Evolutionary conservation across 2,888 invertebrate species (phyloP), one percentile per base, ranked within the genome.

Genomic region (Eumerus sabulonum): DNA sequence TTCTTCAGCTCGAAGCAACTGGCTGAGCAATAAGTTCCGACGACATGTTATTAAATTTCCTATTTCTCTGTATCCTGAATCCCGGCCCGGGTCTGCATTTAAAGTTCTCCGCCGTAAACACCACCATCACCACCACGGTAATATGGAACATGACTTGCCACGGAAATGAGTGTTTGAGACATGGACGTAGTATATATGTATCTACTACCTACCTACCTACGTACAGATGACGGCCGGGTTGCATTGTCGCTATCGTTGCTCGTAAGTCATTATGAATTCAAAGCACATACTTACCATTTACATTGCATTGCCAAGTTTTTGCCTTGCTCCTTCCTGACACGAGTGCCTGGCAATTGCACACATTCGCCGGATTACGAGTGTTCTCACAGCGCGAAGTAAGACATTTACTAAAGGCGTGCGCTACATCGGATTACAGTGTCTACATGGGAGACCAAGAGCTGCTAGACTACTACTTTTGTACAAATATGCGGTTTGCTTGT

Each of bases 271-370:
- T 74, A 79, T 35, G 11, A 68, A 79, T 74, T 79, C 79, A 64
- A 79, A 19, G 68, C 79, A 79, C 79, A 74, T 19, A 63, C 36
- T 53, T 27, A 27, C 38, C 74, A 73, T 79, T 64, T 79, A 73
- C 79, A 70, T 74, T 68, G 68, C 48, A 47, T 53, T 59, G 74
- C 48, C 59, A 57, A 68, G 68, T 68, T 79, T 68, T 79, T 73
- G 45, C 59, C 45, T 44, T 38, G 63, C 16, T 14, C 57, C 42
- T 42, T 19, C 27, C 44, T 27, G 27, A 48, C 44, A 16, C 14
- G 47, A 64, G 27, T 63, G 67, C 63, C 67, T 68, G 73, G 48
- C 45, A 53, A 77, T 57, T 57, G 66, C 51, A 62, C 50, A 73
- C 44, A 27, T 64, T 71, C 54, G 60, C 50, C n/a, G 44, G 18